Percentiles rank a stretch among this genome's conserved stretches.
phyloP scores from a whole-genome alignment of 2,888 invertebrate species.

The Ectemnius lituratus region DNA sequence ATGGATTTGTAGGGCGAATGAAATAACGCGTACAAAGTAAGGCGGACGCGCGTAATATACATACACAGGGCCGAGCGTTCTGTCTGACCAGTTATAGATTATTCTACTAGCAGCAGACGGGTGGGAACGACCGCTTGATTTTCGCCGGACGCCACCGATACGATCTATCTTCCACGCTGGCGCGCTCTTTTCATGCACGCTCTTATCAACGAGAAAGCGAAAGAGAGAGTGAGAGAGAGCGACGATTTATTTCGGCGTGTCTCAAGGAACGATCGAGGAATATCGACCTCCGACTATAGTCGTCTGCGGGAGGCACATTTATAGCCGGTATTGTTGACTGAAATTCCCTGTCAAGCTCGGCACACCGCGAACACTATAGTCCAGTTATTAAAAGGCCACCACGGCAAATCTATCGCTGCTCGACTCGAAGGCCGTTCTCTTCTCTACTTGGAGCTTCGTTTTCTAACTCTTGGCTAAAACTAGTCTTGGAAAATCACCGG shows the following conservation, averaged over 20 bases:
- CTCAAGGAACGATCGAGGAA: background rate
- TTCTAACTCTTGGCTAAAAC: too few relatives aligned
- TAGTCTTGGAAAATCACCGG: too few relatives aligned
- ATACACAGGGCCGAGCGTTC: too few relatives aligned
- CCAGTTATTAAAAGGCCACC: too few relatives aligned
- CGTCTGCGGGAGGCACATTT: background rate
- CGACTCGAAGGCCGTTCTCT: too few relatives aligned
- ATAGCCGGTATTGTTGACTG: background rate
- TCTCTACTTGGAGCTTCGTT: too few relatives aligned
- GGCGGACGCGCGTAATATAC: slow-evolving; percentile 6
- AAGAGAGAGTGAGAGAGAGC: background rate
- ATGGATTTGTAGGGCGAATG: background rate
- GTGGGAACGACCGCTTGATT: slow-evolving; percentile 65
- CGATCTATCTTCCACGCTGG: background rate
- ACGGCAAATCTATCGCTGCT: too few relatives aligned
- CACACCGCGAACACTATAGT: too few relatives aligned
- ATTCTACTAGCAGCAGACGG: slow-evolving; percentile 36
- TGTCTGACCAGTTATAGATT: slow-evolving; percentile 21
- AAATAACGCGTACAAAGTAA: slow-evolving; percentile 45
- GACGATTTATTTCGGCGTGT: slow-evolving; percentile 1
- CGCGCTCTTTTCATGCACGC: background rate
- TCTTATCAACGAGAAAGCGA: background rate
- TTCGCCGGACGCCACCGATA: slow-evolving; percentile 31
- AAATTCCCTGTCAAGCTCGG: background rate
- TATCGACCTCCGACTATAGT: background rate